Conservation (phyloP, 2,888 invertebrate species). For the Ctenicera cuprea region DNA sequence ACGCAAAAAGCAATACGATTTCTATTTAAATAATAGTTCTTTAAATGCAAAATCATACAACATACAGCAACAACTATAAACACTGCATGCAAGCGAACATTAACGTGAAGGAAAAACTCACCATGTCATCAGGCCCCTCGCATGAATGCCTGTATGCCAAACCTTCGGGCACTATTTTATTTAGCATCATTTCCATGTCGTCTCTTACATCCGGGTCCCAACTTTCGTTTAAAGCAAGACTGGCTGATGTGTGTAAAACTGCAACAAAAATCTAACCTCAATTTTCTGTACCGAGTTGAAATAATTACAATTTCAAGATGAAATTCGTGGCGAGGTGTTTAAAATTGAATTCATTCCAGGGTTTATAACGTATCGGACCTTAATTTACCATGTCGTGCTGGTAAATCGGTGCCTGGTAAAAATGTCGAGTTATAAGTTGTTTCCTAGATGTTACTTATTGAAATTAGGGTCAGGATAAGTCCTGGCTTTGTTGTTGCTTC, state of each 20-base stretch:
- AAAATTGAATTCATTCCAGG: no score
- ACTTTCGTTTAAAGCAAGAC: slow-evolving; percentile 97
- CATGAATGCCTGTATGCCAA: slow-evolving; percentile 96
- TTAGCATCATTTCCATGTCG: slow-evolving; percentile 99
- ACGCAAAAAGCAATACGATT: neutral
- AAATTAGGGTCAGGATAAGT: neutral
- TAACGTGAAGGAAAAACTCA: no score
- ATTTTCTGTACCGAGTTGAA: neutral
- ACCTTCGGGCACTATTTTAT: slow-evolving; percentile 98
- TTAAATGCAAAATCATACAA: neutral
- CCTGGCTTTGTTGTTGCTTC: neutral
- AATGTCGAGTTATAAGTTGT: neutral
- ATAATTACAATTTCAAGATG: neutral
- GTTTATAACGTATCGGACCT: neutral
- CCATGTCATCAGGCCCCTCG: slow-evolving; percentile 99
- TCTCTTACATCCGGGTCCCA: slow-evolving; percentile 98
- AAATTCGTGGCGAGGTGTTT: no score
- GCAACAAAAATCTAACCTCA: slow-evolving; percentile 42
- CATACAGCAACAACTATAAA: neutral
- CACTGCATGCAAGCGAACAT: no score
- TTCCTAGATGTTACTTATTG: no score
- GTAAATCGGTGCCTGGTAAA: neutral
- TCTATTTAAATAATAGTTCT: no score
- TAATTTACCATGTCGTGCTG: neutral
- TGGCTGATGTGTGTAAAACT: slow-evolving; percentile 99